These are phyloP conservation scores for Ivindomyrus marchei DNA, from an alignment of 2,113 vertebrate species.

Conservation along the genomic window DNA sequence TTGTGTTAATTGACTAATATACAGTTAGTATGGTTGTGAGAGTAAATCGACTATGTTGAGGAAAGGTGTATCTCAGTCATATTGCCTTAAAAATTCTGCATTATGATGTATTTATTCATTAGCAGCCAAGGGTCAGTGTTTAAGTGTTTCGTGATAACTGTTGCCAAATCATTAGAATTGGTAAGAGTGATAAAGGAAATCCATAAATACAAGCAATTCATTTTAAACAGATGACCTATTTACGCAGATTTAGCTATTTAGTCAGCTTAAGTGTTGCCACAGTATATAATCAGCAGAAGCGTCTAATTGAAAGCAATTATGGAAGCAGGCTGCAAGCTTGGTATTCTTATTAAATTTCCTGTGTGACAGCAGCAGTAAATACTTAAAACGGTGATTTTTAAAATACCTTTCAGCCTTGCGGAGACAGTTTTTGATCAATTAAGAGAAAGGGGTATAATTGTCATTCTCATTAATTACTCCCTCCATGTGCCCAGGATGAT, in stretches of 20 bases:
- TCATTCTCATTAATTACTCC: conserved; percentile 35
- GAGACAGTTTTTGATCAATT: conserved; percentile 69
- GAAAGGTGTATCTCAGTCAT: background rate
- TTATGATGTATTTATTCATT: background rate
- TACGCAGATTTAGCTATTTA: conserved; percentile 59
- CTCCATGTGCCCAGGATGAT: conserved; percentile 56
- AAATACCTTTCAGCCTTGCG: conserved; percentile 64
- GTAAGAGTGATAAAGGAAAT: conserved; percentile 45
- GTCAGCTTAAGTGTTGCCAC: conserved; percentile 41
- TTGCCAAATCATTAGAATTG: conserved; percentile 64
- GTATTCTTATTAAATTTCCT: conserved; percentile 54
- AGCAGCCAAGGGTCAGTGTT: conserved; percentile 42
- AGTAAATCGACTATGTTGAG: background rate
- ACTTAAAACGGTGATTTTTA: conserved; percentile 62
- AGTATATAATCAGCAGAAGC: conserved; percentile 50
- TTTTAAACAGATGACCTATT: conserved; percentile 50
- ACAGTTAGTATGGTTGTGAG: background rate
- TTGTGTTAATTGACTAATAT: background rate
- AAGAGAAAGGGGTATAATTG: conserved; percentile 63
- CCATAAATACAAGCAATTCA: conserved; percentile 24
- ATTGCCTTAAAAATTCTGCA: background rate
- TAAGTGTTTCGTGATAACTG: conserved; percentile 64
- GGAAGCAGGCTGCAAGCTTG: conserved; percentile 43
- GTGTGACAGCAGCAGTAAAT: conserved; percentile 64
- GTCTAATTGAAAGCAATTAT: conserved; percentile 58